Evolutionary conservation across 2,113 vertebrate genomes (phyloP), one percentile per base, ranked within the genome.

Genomic region (Ptilonorhynchus violaceus): DNA sequence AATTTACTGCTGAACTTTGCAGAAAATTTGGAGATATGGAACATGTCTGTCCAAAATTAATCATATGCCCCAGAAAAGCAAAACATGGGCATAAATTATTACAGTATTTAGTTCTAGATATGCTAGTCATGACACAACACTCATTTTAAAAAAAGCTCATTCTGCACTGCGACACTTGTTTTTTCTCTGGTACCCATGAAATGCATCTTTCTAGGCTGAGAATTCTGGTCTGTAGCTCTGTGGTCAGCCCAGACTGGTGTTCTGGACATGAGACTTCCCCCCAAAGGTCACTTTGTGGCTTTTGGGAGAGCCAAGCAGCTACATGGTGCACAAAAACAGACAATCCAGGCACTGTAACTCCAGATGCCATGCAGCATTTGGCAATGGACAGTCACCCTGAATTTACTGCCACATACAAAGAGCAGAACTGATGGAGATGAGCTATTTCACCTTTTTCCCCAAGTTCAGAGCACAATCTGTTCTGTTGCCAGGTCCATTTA

Each of bases 231-330:
- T 58, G 31, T 16, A 79, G 33, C n/a, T 68, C 49, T 14, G 13
- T 12, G 13, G 3, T 28, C 11, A 59, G 49, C 17, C n/a, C 70
- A 35, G 19, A 0, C n/a, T 27, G 20, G 39, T 39, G 19, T 31
- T 37, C 56, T 44, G 37, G 44, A 13, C 22, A 30, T 2, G 1
- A 0, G 0, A 19, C 25, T 69, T 41, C 52, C 25, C 67, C 64
- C 10, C 22, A n/a, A 41, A 25, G 18, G 10, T 39, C 39, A 59
- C 31, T 83, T 49, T 2, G 2, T 62, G n/a, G 27, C 25, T 63
- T 47, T 59, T 68, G 39, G 49, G 19, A 76, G 14, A 67, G 24
- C 9, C 19, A 42, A 53, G 59, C 2, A 2, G 44, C 33, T 35
- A 6, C 0, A 2, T 6, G 15, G 13, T 60, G 58, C 50, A 44